phyloP scores from a whole-genome alignment of 2,113 vertebrate genomes.

The Oreotrochilus melanogaster region DNA sequence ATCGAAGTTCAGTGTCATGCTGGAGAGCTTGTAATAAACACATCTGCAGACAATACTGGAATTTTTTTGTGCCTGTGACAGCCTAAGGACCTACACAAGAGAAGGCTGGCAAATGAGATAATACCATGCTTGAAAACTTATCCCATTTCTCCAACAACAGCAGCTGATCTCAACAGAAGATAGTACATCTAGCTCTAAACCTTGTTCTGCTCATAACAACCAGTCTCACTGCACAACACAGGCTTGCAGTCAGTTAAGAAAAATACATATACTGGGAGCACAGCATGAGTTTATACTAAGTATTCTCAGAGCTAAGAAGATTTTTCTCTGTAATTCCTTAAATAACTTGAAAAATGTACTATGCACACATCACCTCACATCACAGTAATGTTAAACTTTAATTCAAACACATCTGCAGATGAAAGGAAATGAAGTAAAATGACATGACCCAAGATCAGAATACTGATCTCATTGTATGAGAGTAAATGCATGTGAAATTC shows the following conservation, averaged over 20 bases:
- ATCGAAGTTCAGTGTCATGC: fast-evolving
- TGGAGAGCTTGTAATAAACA: neutral
- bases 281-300: fast-evolving
- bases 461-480: neutral
- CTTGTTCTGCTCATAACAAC: neutral
- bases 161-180: neutral
- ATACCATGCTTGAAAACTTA: neutral
- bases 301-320: neutral
- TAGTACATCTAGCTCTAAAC: neutral
- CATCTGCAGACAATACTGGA: neutral
- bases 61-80: neutral
- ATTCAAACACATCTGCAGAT: neutral
- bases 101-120: neutral
- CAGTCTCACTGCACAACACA: neutral
- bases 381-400: neutral
- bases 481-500: neutral
- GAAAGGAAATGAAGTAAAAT: neutral
- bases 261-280: neutral
- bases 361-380: fast-evolving
- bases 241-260: neutral
- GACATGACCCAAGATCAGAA: neutral
- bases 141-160: fast-evolving
- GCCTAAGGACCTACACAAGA: neutral
- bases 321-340: neutral
- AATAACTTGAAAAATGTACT: neutral